Evolutionary conservation across 2,888 invertebrate genomes (phyloP).

Genomic region (Empis livida): DNA sequence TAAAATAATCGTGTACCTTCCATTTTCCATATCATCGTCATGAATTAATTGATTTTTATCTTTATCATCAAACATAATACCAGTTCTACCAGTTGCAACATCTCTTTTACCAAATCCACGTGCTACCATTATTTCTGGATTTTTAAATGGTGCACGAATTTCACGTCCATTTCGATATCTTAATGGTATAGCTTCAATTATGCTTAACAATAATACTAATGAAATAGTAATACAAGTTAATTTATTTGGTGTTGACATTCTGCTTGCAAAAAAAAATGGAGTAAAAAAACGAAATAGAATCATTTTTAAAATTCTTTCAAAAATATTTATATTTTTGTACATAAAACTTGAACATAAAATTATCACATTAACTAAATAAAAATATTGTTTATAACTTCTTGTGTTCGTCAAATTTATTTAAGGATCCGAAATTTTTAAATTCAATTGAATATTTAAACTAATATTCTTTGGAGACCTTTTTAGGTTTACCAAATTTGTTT

Average conservation of each 20-base stretch:
- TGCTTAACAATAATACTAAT: slow-evolving; percentile 11
- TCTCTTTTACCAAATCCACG: slow-evolving; percentile 23
- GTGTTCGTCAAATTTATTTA: too few species aligned
- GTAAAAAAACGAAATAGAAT: not conserved
- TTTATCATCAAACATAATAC: not conserved
- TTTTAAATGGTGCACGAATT: slow-evolving; percentile 19
- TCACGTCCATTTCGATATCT: slow-evolving; percentile 17
- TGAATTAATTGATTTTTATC: slow-evolving; percentile 9
- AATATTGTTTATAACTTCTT: too few species aligned
- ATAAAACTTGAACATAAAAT: too few species aligned
- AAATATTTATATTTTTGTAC: not conserved
- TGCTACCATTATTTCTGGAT: slow-evolving; percentile 20
- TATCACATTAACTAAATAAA: too few species aligned
- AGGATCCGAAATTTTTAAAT: too few species aligned
- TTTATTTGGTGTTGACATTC: slow-evolving; percentile 13
- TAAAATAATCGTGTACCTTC: slow-evolving; percentile 6
- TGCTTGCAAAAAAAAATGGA: slow-evolving; percentile 5
- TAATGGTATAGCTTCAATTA: slow-evolving; percentile 15
- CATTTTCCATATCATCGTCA: slow-evolving; percentile 10
- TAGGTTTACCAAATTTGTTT: too few species aligned
- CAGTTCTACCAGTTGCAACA: slow-evolving; percentile 4
- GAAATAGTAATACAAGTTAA: slow-evolving; percentile 9
- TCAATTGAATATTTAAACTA: too few species aligned
- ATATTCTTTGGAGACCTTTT: too few species aligned
- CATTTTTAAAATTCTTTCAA: not conserved